Conservation (phyloP, 2,797 vertebrate genomes). For the Malacoraja senta region DNA sequence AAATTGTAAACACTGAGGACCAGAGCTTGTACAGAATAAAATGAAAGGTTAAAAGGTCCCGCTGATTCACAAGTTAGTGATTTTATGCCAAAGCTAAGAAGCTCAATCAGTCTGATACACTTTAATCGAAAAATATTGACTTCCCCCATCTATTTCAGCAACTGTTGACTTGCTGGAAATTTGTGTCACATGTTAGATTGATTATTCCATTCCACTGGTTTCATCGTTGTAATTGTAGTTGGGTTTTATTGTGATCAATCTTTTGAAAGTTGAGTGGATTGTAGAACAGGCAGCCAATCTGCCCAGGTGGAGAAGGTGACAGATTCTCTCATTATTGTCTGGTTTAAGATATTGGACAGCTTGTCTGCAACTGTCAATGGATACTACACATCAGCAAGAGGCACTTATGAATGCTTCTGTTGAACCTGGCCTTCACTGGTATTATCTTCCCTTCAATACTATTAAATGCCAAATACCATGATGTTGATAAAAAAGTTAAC, state of each 20-base stretch:
- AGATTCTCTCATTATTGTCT: background rate
- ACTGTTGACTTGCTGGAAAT: background rate
- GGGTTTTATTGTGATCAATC: background rate
- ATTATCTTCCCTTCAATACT: background rate
- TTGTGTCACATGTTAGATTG: background rate
- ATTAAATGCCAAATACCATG: background rate
- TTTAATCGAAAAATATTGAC: background rate
- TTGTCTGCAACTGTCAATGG: background rate
- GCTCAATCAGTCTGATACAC: background rate
- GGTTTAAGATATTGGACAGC: background rate
- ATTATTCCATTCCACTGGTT: background rate
- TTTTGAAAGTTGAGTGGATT: background rate
- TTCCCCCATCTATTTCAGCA: background rate
- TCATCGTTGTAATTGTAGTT: background rate
- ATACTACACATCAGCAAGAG: background rate
- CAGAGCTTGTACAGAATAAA: background rate
- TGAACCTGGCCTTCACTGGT: background rate
- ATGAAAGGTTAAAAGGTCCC: background rate
- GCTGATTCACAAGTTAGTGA: background rate
- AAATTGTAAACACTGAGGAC: background rate
- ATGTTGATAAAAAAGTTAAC: background rate
- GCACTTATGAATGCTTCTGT: background rate
- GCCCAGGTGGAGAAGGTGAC: background rate
- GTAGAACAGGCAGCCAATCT: background rate
- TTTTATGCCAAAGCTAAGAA: background rate